Percentiles rank a stretch among this genome's conserved stretches.
Conservation (phyloP, 2,797 vertebrate species). For the Kryptopterus vitreolus region DNA sequence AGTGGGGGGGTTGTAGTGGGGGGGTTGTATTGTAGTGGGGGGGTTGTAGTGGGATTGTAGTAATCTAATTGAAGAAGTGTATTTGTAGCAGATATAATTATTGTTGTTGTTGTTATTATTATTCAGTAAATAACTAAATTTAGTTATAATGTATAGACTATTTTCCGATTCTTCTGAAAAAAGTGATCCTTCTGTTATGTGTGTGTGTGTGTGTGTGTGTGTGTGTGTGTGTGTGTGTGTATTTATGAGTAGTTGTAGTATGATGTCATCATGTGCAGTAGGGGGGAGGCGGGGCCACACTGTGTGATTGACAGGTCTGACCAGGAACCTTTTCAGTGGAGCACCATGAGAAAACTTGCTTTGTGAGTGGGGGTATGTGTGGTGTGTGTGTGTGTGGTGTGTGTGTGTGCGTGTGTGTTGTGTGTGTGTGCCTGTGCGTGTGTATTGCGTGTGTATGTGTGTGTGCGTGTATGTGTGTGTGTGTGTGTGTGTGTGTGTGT, state of each 20-base stretch:
- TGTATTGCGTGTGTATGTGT: background rate
- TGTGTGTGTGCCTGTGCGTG: background rate
- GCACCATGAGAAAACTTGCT: constrained; percentile 36
- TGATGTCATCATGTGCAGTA: constrained; percentile 45
- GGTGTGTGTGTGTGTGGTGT: constrained; percentile 30
- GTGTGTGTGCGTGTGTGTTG: constrained; percentile 6
- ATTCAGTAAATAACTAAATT: no score
- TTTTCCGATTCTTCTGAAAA: no score
- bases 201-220: constrained; percentile 26
- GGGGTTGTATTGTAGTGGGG: no score
- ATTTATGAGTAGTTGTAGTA: constrained; percentile 13
- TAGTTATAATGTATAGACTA: no score
- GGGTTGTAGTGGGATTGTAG: no score
- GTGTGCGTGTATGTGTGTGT: constrained; percentile 22
- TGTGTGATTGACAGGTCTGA: constrained; percentile 42
- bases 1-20: no score
- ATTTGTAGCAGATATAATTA: no score
- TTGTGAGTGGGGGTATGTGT: constrained; percentile 26
- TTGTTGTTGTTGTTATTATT: no score
- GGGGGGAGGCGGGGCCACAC: constrained; percentile 4
- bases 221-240: background rate
- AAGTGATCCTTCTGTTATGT: background rate
- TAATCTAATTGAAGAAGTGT: no score
- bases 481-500: background rate
- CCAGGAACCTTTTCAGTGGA: constrained; percentile 45